Percentiles rank a stretch among this genome's conserved stretches.
Conservation (phyloP, 2,113 vertebrate genomes). For the Aegotheles bennettii region DNA sequence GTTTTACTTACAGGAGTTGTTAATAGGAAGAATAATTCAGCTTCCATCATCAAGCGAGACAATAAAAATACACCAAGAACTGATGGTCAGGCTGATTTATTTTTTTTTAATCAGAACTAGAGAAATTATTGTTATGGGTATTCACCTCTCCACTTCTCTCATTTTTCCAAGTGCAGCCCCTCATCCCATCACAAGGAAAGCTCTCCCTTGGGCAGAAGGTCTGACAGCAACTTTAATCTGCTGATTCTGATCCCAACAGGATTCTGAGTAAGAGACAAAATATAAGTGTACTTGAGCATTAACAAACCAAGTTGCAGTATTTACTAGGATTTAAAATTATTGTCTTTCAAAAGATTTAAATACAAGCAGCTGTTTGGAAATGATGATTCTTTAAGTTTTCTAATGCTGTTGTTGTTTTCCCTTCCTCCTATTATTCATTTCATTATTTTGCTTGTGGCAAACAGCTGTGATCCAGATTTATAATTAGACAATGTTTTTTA, state of each 20-base stretch:
- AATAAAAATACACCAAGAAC: background rate
- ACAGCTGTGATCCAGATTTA: constrained; percentile 29
- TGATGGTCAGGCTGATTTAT: background rate
- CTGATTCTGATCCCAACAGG: constrained; percentile 13
- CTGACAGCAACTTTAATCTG: constrained; percentile 23
- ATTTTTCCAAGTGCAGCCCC: background rate
- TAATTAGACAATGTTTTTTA: background rate
- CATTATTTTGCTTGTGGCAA: background rate
- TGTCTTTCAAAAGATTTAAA: constrained; percentile 19
- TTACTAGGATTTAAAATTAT: background rate
- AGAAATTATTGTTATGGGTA: background rate
- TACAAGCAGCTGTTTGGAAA: constrained; percentile 46
- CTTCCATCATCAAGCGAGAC: background rate
- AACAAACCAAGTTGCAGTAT: background rate
- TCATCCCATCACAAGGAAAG: background rate
- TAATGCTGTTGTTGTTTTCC: background rate
- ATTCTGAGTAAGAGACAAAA: background rate
- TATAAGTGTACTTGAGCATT: background rate
- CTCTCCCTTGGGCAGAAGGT: background rate
- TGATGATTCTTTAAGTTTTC: constrained; percentile 24
- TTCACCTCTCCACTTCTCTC: background rate
- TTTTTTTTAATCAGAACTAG: constrained; percentile 16
- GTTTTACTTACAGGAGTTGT: background rate
- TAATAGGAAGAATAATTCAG: constrained; percentile 11
- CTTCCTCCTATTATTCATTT: background rate